Evolutionary conservation across 2,888 invertebrate species (phyloP), one percentile per base, ranked within the genome.

Genomic region (Drosophila colorata): DNA sequence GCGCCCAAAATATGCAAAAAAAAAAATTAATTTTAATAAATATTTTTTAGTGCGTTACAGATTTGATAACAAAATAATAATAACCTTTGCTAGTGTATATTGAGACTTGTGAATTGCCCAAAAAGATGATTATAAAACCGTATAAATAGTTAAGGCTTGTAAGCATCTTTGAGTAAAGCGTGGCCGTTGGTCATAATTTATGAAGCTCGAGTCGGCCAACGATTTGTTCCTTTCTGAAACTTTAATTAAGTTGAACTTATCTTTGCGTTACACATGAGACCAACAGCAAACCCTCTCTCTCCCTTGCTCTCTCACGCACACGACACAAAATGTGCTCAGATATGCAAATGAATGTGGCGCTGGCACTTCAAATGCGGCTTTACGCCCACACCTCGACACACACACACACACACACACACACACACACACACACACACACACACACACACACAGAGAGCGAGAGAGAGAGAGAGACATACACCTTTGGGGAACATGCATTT

Each of bases 171-270:
- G 18, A 4, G 38, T 31, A 25, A 13, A 4, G 16, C 44, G 35
- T 23, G 52, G 31, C 59, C 65, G 74, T 74, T 73, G 70, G 64
- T 67, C 69, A 85, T 83, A 69, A 85, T 76, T 87, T 81, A 76
- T 87, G 75, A 73, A 81, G 25, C 43, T 51, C 41, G 48, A 80
- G 61, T 51, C 59, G 67, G 67, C 43, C 69, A 65, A 57, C 77
- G 77, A 80, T 82, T 74, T 80, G 85, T 81, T 56, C 71, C 63
- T 52, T 74, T 52, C 73, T 76, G 63, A 76, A 87, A 87, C 71
- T 87, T 83, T 87, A 83, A 83, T 83, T 83, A 87, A 87, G 87
- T 81, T 70, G 48, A 85, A 87, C 87, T 87, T 87, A 87, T 85
- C 82, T 87, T 64, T 81, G 85, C 60, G 59, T 66, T 71, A 76